These are phyloP conservation scores for Microcebus griseorufus DNA, from an alignment of 2,113 vertebrate species.

Conservation along the genomic window DNA sequence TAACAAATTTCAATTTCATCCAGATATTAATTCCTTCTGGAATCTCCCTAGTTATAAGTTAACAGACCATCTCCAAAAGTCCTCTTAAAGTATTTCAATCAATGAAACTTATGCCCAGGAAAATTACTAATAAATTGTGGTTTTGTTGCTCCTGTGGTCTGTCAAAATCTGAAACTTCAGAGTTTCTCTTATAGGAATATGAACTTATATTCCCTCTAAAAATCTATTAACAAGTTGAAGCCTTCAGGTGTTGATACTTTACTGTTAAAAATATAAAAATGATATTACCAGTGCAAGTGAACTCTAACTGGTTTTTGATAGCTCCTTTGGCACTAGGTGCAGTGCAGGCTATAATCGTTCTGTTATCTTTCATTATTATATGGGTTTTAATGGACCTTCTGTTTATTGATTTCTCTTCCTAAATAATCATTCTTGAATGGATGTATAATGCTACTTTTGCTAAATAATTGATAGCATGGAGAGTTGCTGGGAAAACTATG, in stretches of 20 bases:
- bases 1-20: conserved; percentile 34
- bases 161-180: conserved; percentile 34
- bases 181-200: conserved; percentile 2
- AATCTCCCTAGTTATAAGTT: background rate
- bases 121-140: background rate
- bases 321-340: conserved; percentile 51
- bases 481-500: conserved; percentile 65
- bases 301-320: conserved; percentile 64
- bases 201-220: background rate
- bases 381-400: conserved; percentile 75
- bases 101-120: background rate
- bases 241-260: conserved; percentile 55
- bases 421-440: conserved; percentile 74
- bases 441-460: conserved; percentile 65
- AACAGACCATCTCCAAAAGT: background rate
- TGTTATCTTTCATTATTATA: conserved; percentile 64
- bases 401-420: conserved; percentile 78
- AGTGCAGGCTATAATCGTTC: conserved; percentile 61
- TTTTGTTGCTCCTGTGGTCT: conserved; percentile 31
- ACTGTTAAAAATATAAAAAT: conserved; percentile 41
- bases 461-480: conserved; percentile 67
- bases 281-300: background rate
- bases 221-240: conserved; percentile 53
- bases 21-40: background rate
- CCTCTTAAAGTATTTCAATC: background rate